phyloP scores from a whole-genome alignment of 2,888 invertebrate genomes.

The Dasysyrphus albostriatus region DNA sequence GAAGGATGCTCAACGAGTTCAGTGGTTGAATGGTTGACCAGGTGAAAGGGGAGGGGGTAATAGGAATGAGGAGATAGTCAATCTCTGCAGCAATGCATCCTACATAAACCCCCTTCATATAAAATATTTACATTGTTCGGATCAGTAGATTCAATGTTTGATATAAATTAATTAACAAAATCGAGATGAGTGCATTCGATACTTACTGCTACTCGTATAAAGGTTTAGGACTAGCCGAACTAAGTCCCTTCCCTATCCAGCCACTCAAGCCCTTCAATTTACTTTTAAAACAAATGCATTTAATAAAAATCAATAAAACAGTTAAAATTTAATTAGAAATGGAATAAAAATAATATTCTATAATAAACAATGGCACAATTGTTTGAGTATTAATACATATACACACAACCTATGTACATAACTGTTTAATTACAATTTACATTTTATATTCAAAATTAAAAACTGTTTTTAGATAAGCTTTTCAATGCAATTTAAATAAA shows the following conservation, averaged over 20 bases:
- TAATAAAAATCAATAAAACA: slow-evolving; percentile 36
- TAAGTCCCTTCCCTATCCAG: neutral
- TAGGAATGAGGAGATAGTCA: neutral
- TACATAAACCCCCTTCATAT: neutral
- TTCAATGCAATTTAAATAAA: neutral
- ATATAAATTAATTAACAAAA: slow-evolving; percentile 59
- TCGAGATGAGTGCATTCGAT: slow-evolving; percentile 39
- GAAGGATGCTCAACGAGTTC: slow-evolving; percentile 17
- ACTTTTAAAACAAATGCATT: slow-evolving; percentile 32
- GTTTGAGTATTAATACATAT: neutral
- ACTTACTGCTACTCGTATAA: neutral
- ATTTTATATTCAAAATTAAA: slow-evolving; percentile 21
- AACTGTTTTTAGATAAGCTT: neutral
- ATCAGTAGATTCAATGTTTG: slow-evolving; percentile 51
- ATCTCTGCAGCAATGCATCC: slow-evolving; percentile 7
- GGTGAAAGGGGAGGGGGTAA: neutral
- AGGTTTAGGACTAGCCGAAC: slow-evolving; percentile 3
- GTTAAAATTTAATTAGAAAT: slow-evolving; percentile 57
- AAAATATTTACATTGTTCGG: slow-evolving; percentile 46
- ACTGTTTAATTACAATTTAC: slow-evolving; percentile 11
- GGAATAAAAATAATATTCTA: slow-evolving; percentile 10
- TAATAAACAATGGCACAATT: neutral
- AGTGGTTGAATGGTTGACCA: slow-evolving; percentile 4
- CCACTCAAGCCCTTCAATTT: slow-evolving; percentile 14
- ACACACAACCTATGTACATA: neutral